Conservation (phyloP, 2,888 invertebrate species). For the Noctuana brunneofusca region DNA sequence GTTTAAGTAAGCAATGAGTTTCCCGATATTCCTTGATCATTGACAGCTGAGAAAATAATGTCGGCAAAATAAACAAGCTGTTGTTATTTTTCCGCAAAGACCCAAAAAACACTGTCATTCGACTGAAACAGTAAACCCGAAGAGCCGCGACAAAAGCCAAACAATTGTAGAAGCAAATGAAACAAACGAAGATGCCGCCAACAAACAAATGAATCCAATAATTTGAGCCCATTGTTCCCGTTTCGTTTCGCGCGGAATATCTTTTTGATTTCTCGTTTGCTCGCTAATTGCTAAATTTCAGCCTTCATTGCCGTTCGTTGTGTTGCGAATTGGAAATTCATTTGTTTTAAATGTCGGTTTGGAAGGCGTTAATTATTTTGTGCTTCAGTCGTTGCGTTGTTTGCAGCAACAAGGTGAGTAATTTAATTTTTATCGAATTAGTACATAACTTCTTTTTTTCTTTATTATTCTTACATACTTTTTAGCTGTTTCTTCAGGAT, state of each 20-base stretch:
- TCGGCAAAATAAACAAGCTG: constrained; percentile 13
- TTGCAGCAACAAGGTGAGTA: neutral
- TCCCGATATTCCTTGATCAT: constrained; percentile 3
- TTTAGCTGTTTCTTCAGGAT: too few species aligned
- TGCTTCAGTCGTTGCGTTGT: neutral
- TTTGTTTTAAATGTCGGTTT: constrained; percentile 14
- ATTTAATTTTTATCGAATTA: too few species aligned
- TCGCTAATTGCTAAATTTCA: constrained; percentile 32
- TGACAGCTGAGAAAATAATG: constrained; percentile 9
- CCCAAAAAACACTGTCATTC: constrained; percentile 26
- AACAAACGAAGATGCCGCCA: constrained; percentile 33
- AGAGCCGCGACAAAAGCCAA: constrained; percentile 31
- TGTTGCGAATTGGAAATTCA: constrained; percentile 23
- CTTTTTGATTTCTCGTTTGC: constrained; percentile 33
- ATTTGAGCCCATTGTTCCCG: constrained; percentile 30
- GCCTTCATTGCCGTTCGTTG: constrained; percentile 19
- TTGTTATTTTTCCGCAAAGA: constrained; percentile 17
- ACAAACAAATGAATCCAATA: constrained; percentile 35
- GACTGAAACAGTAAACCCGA: constrained; percentile 21
- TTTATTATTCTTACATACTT: too few species aligned
- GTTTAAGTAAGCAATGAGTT: neutral
- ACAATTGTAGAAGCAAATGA: constrained; percentile 29
- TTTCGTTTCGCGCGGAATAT: constrained; percentile 29
- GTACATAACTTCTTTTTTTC: too few species aligned
- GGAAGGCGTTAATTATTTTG: constrained; percentile 5